A percentile compares a stretch with the other conserved stretches of the same genome.
These are phyloP conservation scores for Perca flavescens DNA, from an alignment of 2,113 vertebrate species.

Conservation along the genomic window DNA sequence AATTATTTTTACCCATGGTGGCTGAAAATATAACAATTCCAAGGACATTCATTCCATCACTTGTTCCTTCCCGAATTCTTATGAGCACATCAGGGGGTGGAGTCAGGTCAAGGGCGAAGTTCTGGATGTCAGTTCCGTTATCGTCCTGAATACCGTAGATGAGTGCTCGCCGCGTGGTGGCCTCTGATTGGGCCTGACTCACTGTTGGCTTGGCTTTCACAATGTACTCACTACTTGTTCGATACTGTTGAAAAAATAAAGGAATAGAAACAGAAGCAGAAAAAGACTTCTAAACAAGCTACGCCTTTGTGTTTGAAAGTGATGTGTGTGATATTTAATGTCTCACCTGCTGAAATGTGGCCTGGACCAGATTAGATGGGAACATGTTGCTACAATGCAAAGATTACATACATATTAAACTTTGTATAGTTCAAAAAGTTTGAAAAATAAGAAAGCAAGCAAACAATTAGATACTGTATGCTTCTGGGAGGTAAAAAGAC, in stretches of 20 bases:
- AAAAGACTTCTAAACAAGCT: neutral
- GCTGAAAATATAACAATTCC: constrained; percentile 98
- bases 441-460: neutral
- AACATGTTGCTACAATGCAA: constrained; percentile 94
- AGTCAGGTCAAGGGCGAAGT: constrained; percentile 94
- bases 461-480: neutral
- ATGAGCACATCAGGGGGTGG: constrained; percentile 93
- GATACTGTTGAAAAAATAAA: constrained; percentile 86
- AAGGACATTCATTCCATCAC: constrained; percentile 96
- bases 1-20: constrained; percentile 90
- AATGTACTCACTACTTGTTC: constrained; percentile 90
- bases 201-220: constrained; percentile 84
- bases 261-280: constrained; percentile 6
- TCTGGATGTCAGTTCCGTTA: constrained; percentile 91
- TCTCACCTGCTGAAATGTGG: constrained; percentile 97
- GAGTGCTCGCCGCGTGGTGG: constrained; percentile 84
- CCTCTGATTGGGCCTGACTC: constrained; percentile 77
- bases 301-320: neutral
- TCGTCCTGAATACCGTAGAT: constrained; percentile 94
- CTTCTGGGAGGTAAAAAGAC: neutral
- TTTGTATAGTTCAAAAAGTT: neutral
- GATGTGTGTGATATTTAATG: neutral
- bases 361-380: constrained; percentile 95
- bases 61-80: constrained; percentile 91
- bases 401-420: neutral